A percentile compares a stretch with the other conserved stretches of the same genome.
Evolutionary conservation across 2,888 invertebrate genomes (phyloP).

Genomic region (Sympetrum striolatum): DNA sequence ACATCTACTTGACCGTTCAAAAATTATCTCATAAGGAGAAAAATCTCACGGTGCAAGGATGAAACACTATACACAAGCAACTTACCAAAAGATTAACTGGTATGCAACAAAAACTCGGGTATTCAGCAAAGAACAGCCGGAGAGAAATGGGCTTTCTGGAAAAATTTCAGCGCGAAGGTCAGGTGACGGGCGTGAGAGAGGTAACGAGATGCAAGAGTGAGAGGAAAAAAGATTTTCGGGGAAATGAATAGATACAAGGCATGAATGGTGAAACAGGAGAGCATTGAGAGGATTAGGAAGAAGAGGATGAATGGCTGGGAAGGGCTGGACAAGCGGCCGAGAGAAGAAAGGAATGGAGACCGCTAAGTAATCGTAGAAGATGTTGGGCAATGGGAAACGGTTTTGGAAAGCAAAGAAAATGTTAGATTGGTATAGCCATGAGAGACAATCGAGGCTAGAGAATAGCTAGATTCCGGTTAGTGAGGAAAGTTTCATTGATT

Average conservation of each 20-base stretch:
- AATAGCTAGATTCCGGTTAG: background rate
- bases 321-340: background rate
- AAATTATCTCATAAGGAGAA: no score
- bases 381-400: background rate
- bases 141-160: background rate
- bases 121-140: background rate
- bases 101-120: background rate
- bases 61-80: no score
- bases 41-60: no score
- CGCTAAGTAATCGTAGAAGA: background rate
- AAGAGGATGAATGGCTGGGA: background rate
- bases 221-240: background rate
- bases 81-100: background rate
- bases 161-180: background rate
- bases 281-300: slow-evolving; percentile 4
- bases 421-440: background rate
- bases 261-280: slow-evolving; percentile 30
- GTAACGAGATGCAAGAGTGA: background rate
- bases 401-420: background rate
- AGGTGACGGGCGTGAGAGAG: background rate
- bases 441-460: background rate
- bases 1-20: no score
- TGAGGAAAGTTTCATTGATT: no score
- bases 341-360: background rate
- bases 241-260: background rate